These are phyloP conservation scores for Emydura subglobosa DNA, from an alignment of 2,113 vertebrate species.

Conservation along the genomic window DNA sequence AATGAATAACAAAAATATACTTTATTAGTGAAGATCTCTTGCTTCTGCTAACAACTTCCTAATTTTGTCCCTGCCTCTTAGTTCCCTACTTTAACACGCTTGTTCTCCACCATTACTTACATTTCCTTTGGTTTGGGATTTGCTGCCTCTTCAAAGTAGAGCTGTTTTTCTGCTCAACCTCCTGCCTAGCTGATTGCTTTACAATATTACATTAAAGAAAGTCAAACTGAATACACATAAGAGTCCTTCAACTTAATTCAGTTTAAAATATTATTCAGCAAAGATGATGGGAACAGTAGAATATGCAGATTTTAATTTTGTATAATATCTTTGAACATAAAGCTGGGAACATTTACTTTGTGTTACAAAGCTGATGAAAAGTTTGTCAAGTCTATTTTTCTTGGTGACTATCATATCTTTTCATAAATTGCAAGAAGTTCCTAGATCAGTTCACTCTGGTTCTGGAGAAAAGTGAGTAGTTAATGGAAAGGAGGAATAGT, in stretches of 20 bases:
- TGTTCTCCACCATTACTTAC: background rate
- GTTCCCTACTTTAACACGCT: background rate
- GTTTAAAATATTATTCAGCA: background rate
- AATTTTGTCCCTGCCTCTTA: background rate
- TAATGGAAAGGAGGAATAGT: slow-evolving; percentile 6
- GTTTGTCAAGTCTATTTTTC: slow-evolving; percentile 10
- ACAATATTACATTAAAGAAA: background rate
- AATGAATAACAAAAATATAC: background rate
- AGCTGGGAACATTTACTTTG: slow-evolving; percentile 41
- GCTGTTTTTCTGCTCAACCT: background rate
- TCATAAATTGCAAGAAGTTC: slow-evolving; percentile 55
- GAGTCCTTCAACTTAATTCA: background rate
- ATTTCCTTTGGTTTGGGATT: background rate
- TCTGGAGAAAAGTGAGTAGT: background rate
- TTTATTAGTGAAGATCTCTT: background rate
- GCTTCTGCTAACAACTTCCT: background rate
- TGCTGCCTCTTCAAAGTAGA: background rate
- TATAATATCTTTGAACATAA: slow-evolving; percentile 57
- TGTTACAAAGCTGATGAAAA: slow-evolving; percentile 58
- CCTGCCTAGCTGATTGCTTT: background rate
- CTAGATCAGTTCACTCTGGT: slow-evolving; percentile 43
- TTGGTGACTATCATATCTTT: slow-evolving; percentile 26
- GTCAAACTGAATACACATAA: background rate
- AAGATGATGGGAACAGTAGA: background rate
- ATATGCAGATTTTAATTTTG: background rate